phyloP scores from a whole-genome alignment of 92 coral and sea anemone species.

The Phenganax marumi region DNA sequence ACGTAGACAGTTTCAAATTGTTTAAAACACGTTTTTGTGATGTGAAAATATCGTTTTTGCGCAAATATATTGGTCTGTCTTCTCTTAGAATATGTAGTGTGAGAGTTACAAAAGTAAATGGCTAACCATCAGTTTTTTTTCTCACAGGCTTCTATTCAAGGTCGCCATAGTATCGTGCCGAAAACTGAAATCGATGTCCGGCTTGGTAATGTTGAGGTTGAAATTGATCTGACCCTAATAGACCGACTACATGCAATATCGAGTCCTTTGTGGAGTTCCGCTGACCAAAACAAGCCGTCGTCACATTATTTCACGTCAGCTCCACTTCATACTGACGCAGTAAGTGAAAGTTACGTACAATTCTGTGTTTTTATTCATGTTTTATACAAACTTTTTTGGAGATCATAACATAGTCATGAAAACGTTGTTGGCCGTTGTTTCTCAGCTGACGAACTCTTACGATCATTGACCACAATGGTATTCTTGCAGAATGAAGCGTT shows the following conservation, averaged over 20 bases:
- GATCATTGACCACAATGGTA: too few species aligned
- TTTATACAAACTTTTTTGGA: too few species aligned
- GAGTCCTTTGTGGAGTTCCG: slow-evolving; percentile 51
- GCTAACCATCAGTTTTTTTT: neutral
- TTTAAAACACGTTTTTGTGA: too few species aligned
- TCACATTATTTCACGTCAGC: slow-evolving; percentile 33
- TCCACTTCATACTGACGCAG: slow-evolving; percentile 60
- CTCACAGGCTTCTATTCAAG: slow-evolving; percentile 76
- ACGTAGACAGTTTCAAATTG: too few species aligned
- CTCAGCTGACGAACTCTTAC: too few species aligned
- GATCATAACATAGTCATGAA: neutral
- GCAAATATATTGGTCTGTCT: too few species aligned
- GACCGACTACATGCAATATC: slow-evolving; percentile 77
- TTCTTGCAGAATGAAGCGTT: neutral
- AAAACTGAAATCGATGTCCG: slow-evolving; percentile 76
- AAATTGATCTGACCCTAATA: slow-evolving; percentile 81
- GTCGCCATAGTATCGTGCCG: slow-evolving; percentile 76
- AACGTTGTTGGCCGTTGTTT: neutral
- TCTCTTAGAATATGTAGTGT: too few species aligned
- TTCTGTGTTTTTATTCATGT: too few species aligned
- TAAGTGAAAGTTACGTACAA: slow-evolving; percentile 35
- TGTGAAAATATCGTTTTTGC: too few species aligned
- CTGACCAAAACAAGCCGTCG: slow-evolving; percentile 3
- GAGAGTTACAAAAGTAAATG: neutral
- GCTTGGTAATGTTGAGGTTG: slow-evolving; percentile 74